Evolutionary conservation across 2,797 vertebrate species (phyloP).

Genomic region (Sebastes glaucus): DNA sequence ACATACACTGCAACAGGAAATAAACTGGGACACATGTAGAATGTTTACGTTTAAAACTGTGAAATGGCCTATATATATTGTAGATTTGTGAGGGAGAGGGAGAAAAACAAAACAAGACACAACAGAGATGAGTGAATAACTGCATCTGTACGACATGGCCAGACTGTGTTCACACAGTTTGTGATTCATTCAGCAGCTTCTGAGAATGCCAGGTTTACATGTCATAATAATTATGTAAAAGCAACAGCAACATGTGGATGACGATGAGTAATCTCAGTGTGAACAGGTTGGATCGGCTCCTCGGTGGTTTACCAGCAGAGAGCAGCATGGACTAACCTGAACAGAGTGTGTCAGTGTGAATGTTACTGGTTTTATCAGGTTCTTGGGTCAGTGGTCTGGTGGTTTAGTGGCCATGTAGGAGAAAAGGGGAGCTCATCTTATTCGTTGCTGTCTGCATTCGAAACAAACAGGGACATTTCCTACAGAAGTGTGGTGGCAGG

Average conservation of each 20-base stretch:
- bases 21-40: too few relatives aligned
- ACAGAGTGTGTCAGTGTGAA: background rate
- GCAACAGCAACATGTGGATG: background rate
- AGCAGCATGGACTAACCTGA: slow-evolving; percentile 56
- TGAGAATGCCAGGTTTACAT: background rate
- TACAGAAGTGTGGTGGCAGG: background rate
- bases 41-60: too few relatives aligned
- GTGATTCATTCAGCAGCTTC: background rate
- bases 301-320: slow-evolving; percentile 62
- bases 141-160: too few relatives aligned
- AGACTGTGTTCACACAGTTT: background rate
- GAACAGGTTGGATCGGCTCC: background rate
- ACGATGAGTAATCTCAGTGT: background rate
- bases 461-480: too few relatives aligned
- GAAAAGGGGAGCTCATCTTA: too few relatives aligned
- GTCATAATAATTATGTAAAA: background rate
- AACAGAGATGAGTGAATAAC: background rate
- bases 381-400: too few relatives aligned
- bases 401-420: too few relatives aligned
- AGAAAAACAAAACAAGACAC: background rate
- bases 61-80: too few relatives aligned
- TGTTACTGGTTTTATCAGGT: background rate
- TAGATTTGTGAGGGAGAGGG: background rate
- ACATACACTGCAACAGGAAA: too few relatives aligned
- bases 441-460: too few relatives aligned